Evolutionary conservation across 2,888 invertebrate genomes (phyloP).

Genomic region (Candidula unifasciata): DNA sequence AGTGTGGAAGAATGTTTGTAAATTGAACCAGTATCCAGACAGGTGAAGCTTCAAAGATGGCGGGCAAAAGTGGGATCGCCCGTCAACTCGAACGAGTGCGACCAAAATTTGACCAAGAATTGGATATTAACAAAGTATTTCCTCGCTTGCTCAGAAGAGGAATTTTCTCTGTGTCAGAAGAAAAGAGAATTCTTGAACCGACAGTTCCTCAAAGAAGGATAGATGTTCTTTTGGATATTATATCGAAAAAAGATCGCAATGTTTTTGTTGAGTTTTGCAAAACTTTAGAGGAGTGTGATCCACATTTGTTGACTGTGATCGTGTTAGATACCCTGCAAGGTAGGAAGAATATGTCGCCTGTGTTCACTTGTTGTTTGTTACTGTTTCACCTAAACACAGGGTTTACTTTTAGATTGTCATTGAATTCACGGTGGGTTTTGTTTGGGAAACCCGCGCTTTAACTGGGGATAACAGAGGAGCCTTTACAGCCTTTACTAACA

Average conservation of each 20-base stretch:
- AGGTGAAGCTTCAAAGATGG: slow-evolving; percentile 67
- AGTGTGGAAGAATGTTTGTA: neutral
- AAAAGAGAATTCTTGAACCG: slow-evolving; percentile 64
- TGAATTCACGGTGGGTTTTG: no score
- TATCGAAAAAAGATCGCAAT: slow-evolving; percentile 70
- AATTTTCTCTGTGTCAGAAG: slow-evolving; percentile 68
- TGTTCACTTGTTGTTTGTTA: no score
- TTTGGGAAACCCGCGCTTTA: no score
- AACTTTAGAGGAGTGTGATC: slow-evolving; percentile 71
- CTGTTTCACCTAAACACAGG: no score
- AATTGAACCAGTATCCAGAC: neutral
- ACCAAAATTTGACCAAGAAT: slow-evolving; percentile 65
- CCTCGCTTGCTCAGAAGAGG: slow-evolving; percentile 68
- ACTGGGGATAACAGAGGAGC: no score
- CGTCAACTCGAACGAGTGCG: slow-evolving; percentile 70
- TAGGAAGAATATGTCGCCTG: slow-evolving; percentile 51
- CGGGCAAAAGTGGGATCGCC: slow-evolving; percentile 69
- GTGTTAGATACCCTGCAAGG: slow-evolving; percentile 66
- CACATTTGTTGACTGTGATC: slow-evolving; percentile 68
- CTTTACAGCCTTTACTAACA: no score
- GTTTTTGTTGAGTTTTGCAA: slow-evolving; percentile 75
- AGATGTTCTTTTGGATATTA: slow-evolving; percentile 72
- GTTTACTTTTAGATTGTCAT: no score
- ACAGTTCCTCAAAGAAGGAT: slow-evolving; percentile 62
- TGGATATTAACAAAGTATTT: slow-evolving; percentile 70